Conservation (phyloP, 2,113 vertebrate species). For the Camarhynchus parvulus region DNA sequence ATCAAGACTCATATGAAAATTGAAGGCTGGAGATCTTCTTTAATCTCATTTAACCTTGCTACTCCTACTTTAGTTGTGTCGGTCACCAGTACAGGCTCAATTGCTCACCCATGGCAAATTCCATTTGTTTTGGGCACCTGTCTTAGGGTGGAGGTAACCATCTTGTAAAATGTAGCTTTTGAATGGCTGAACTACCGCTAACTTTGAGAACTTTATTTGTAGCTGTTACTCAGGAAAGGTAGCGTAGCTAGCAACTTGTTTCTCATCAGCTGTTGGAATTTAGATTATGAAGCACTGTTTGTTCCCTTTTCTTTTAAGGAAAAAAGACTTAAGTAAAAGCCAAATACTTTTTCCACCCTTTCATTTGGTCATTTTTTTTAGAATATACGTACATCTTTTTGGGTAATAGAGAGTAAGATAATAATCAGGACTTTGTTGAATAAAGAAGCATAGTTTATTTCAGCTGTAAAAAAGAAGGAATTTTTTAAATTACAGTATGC, state of each 20-base stretch:
- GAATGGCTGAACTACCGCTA: not conserved
- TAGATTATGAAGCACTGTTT: not conserved
- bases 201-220: not conserved
- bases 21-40: not conserved
- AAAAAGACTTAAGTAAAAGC: not conserved
- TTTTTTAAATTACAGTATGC: not conserved
- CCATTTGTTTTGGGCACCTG: not conserved
- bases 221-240: not conserved
- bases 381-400: not conserved
- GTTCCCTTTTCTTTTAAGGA: not conserved
- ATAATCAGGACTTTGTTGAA: not conserved
- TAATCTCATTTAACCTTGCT: not conserved
- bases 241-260: not conserved
- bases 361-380: not conserved
- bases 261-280: not conserved
- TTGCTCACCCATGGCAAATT: not conserved
- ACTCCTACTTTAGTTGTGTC: not conserved
- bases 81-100: not conserved
- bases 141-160: not conserved
- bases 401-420: not conserved
- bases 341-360: not conserved
- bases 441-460: not conserved
- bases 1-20: not conserved
- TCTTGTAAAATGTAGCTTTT: not conserved
- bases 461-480: not conserved